Evolutionary conservation across 2,888 invertebrate species (phyloP), one percentile per base, ranked within the genome.

Genomic region (Meloe dianella): DNA sequence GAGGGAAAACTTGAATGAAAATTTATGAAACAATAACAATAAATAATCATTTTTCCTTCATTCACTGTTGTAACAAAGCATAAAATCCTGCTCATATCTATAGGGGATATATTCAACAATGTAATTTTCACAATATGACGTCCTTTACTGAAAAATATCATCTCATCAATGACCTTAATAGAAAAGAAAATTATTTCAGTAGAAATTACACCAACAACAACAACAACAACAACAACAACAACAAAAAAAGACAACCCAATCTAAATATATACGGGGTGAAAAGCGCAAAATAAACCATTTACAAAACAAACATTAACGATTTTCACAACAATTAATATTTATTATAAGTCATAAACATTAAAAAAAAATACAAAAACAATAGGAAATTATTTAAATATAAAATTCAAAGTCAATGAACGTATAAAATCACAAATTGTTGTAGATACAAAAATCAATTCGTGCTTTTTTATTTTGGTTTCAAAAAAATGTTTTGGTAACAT

Each of bases 11-110:
- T 41, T 14, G 35, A 35, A 35, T 41, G 41, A 41, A 41, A 41
- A 41, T 41, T 41, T 41, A 17, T n/a, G 0, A 3, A 41, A 41
- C 17, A 41, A 41, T 17, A 41, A 41, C 7, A 17, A 41, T 41
- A 41, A 41, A 32, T 35, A 14, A 27, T 27, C 27, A 35, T 35
- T 35, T 35, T 14, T 12, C 35, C 32, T 32, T 41, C 41, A 41
- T 41, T 17, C 41, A 41, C 41, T 17, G 17, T 41, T 17, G 69
- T 70, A 71, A 70, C 69, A 74, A 72, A 75, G 72, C 68, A 65
- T 70, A 68, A 67, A 75, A 74, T 64, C 64, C 60, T 74, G 75
- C 73, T 68, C 30, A 47, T 66, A 65, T 73, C 75, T 65, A 61
- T 70, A 65, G 74, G 74, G 72, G 72, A 58, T 59, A 59, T 8